Evolutionary conservation across 92 coral and sea anemone species (phyloP).

Genomic region (Porites evermanni): DNA sequence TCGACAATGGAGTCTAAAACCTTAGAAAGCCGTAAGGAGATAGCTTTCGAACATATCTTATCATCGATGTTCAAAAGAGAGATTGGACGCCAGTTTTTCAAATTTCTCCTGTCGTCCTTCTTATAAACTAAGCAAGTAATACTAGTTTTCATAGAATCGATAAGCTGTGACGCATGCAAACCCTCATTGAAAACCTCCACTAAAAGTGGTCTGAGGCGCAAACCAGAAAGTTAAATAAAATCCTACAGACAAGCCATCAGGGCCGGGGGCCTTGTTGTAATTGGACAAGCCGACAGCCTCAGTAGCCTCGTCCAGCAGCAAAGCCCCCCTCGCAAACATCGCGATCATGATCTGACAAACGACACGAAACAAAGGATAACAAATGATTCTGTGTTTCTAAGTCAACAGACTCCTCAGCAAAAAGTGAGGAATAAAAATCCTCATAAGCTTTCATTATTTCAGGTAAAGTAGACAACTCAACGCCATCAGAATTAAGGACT

Average conservation of each 20-base stretch:
- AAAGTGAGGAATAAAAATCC: background rate
- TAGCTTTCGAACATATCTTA: background rate
- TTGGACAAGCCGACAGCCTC: background rate
- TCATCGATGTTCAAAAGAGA: background rate
- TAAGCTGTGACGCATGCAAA: background rate
- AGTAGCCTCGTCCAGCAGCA: background rate
- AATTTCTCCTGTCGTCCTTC: background rate
- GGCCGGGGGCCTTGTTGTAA: background rate
- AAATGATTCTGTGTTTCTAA: fast-evolving
- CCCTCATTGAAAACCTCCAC: background rate
- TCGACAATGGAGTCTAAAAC: too few relatives aligned
- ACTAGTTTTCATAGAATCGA: background rate
- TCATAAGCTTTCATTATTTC: background rate
- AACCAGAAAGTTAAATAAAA: background rate
- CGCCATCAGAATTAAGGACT: background rate
- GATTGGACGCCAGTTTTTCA: slow-evolving; percentile 8
- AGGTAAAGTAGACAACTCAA: background rate
- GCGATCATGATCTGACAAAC: background rate
- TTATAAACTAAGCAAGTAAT: background rate
- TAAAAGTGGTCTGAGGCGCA: background rate
- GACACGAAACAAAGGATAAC: fast-evolving
- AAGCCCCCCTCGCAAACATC: background rate
- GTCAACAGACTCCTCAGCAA: background rate
- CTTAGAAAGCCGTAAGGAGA: too few relatives aligned
- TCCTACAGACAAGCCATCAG: background rate